Conservation (phyloP, 2,113 vertebrate genomes). For the Ptyas mucosa region DNA sequence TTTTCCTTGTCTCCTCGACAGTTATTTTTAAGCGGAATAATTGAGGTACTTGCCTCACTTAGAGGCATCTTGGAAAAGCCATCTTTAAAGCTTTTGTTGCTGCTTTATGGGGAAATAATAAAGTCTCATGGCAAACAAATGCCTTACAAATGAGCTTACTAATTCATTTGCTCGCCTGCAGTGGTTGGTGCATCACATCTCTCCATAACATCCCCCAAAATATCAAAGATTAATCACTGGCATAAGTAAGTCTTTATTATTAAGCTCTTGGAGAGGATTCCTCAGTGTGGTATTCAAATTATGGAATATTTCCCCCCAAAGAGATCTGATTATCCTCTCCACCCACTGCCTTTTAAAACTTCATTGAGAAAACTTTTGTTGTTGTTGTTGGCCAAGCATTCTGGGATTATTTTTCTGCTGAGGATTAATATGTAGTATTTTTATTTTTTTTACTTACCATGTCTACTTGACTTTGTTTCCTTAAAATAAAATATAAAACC, state of each 20-base stretch:
- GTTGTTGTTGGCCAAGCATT: background rate
- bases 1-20: constrained; percentile 57
- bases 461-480: background rate
- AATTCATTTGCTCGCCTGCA: constrained; percentile 26
- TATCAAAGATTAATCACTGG: constrained; percentile 56
- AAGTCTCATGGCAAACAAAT: constrained; percentile 29
- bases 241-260: constrained; percentile 55
- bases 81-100: constrained; percentile 56
- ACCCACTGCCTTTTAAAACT: background rate
- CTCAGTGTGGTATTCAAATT: background rate
- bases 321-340: background rate
- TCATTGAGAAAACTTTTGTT: background rate
- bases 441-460: background rate
- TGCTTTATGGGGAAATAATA: constrained; percentile 42
- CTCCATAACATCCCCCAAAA: constrained; percentile 44
- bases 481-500: background rate
- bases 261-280: constrained; percentile 46
- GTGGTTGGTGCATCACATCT: constrained; percentile 35
- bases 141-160: constrained; percentile 51
- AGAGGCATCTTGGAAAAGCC: constrained; percentile 5
- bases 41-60: constrained; percentile 46
- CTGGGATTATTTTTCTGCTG: background rate
- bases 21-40: constrained; percentile 57
- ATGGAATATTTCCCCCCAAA: background rate
- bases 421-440: background rate